These are phyloP conservation scores for Phyllostomus discolor DNA, from an alignment of 2,113 vertebrate genomes.

Conservation along the genomic window DNA sequence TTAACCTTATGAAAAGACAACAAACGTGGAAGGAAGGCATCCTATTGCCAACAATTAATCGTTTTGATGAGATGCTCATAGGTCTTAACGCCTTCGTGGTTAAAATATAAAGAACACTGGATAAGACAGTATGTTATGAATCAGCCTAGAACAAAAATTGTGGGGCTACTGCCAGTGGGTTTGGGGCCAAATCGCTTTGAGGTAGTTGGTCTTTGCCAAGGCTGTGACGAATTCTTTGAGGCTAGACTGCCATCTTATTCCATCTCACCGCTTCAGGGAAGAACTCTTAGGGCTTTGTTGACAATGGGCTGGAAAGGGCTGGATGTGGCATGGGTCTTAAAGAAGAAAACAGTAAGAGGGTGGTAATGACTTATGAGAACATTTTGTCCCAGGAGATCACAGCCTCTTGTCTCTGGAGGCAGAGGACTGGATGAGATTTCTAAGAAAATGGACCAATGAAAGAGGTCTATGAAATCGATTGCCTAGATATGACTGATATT, in stretches of 20 bases:
- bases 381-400: conserved; percentile 1
- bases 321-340: neutral
- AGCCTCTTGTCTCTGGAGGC: neutral
- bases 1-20: neutral
- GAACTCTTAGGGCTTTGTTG: neutral
- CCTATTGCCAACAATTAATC: conserved; percentile 57
- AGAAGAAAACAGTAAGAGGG: neutral
- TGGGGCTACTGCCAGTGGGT: conserved; percentile 62
- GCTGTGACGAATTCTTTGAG: neutral
- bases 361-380: neutral
- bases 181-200: conserved; percentile 42
- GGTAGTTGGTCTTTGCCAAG: conserved; percentile 38
- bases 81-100: conserved; percentile 58
- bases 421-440: neutral
- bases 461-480: neutral
- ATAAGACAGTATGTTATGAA: conserved; percentile 61
- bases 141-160: conserved; percentile 45
- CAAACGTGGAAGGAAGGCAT: conserved; percentile 49
- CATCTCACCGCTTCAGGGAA: neutral
- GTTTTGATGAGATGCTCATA: conserved; percentile 46
- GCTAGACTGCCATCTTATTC: neutral
- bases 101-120: conserved; percentile 61
- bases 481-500: conserved; percentile 38
- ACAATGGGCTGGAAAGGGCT: neutral
- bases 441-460: neutral